These are phyloP conservation scores for Phrynocephalus guinanensis DNA, from an alignment of 2,797 vertebrate species.

Conservation along the genomic window DNA sequence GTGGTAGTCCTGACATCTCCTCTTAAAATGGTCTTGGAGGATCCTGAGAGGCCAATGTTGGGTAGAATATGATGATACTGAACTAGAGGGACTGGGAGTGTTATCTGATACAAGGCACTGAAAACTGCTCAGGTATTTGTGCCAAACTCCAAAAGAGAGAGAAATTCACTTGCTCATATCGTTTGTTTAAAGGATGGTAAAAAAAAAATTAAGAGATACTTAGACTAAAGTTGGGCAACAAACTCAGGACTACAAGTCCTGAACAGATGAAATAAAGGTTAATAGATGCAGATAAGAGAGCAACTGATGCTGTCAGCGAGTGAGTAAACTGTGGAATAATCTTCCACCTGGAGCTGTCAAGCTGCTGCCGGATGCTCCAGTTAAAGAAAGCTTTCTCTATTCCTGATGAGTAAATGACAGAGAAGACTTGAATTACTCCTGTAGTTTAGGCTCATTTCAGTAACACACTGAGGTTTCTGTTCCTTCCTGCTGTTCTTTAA, in stretches of 20 bases:
- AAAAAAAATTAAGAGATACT: not conserved
- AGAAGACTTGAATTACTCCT: slow-evolving; percentile 74
- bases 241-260: not conserved
- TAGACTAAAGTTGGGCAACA: not conserved
- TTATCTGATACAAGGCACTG: not conserved
- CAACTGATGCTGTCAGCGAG: slow-evolving; percentile 64
- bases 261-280: slow-evolving; percentile 57
- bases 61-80: not conserved
- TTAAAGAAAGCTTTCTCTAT: slow-evolving; percentile 58
- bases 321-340: slow-evolving; percentile 67
- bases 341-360: slow-evolving; percentile 74
- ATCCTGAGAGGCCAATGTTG: not conserved
- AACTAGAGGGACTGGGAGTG: not conserved
- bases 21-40: not conserved
- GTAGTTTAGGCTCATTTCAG: slow-evolving; percentile 44
- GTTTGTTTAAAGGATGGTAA: not conserved
- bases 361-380: slow-evolving; percentile 67
- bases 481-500: slow-evolving; percentile 52
- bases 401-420: slow-evolving; percentile 74
- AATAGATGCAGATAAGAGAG: slow-evolving; percentile 64
- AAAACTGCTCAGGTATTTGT: not conserved
- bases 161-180: not conserved
- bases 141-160: not conserved
- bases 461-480: slow-evolving; percentile 63
- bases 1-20: not conserved